Percentiles rank a stretch among this genome's conserved stretches.
These are phyloP conservation scores for Palloptera scutellata DNA, from an alignment of 2,888 invertebrate genomes.

Conservation along the genomic window DNA sequence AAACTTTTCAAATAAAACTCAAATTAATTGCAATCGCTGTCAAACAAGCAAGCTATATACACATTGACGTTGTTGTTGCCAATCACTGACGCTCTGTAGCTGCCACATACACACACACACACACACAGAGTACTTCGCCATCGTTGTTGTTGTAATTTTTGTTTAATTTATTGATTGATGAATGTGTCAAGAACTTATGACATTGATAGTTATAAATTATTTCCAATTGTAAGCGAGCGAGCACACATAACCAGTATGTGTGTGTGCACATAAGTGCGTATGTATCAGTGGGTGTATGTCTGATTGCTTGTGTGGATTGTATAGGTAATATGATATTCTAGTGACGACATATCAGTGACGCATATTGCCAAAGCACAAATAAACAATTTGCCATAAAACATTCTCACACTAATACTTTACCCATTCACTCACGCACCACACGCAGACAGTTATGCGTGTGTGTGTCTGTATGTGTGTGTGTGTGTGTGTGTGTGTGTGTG, in stretches of 20 bases:
- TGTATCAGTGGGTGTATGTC: slow-evolving; percentile 26
- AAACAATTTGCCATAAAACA: neutral
- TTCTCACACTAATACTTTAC: too few species aligned
- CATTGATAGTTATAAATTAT: slow-evolving; percentile 63
- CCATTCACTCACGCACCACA: too few species aligned
- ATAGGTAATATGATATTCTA: slow-evolving; percentile 5
- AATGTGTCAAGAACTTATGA: slow-evolving; percentile 62
- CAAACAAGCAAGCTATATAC: slow-evolving; percentile 16
- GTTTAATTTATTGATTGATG: slow-evolving; percentile 60
- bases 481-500: too few species aligned
- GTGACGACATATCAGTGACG: neutral
- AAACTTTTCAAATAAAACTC: too few species aligned
- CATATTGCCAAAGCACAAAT: neutral
- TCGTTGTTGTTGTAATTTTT: slow-evolving; percentile 23
- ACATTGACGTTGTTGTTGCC: neutral
- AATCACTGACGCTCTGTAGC: neutral
- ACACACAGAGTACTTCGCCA: neutral
- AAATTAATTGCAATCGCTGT: slow-evolving; percentile 27
- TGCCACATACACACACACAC: neutral
- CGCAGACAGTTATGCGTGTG: too few species aligned
- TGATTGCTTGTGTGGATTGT: slow-evolving; percentile 5
- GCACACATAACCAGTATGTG: neutral
- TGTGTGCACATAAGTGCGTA: neutral
- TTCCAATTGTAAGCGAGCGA: slow-evolving; percentile 4
- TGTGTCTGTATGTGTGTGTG: too few species aligned